Conservation (phyloP, 2,113 vertebrate species). For the Vulpes lagopus region DNA sequence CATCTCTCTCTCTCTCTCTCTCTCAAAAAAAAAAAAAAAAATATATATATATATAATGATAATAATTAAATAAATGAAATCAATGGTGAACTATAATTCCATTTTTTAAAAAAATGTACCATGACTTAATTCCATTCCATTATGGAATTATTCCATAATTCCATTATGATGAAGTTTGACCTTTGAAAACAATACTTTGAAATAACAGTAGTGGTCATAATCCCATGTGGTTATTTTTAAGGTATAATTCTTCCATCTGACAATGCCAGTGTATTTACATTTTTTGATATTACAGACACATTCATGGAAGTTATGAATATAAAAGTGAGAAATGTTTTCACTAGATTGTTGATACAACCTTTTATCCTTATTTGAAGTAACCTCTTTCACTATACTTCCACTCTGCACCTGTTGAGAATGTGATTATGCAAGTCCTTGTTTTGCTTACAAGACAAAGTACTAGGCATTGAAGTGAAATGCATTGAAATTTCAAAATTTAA, state of each 20-base stretch:
- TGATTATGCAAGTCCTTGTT: not conserved
- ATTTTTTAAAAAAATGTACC: not conserved
- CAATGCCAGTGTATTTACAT: constrained; percentile 31
- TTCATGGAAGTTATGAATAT: not conserved
- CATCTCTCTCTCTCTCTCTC: not conserved
- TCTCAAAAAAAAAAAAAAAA: too few relatives aligned
- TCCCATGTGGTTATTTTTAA: not conserved
- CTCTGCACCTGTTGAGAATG: constrained; percentile 23
- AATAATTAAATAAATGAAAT: not conserved
- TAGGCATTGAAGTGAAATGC: not conserved
- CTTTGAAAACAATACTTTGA: not conserved
- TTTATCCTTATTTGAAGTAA: constrained; percentile 34
- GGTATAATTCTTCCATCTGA: not conserved
- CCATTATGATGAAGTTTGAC: not conserved
- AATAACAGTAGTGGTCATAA: not conserved
- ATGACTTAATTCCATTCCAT: not conserved
- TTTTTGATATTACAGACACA: not conserved
- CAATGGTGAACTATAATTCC: not conserved
- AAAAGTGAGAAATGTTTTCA: not conserved
- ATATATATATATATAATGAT: too few relatives aligned
- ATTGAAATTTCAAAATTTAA: not conserved
- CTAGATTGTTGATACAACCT: not conserved
- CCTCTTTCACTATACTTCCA: not conserved
- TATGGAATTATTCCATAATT: not conserved
- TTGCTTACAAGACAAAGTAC: not conserved